A percentile compares a stretch with the other conserved stretches of the same genome.
Conservation (phyloP, 2,888 invertebrate genomes). For the Aleiodes alternator region DNA sequence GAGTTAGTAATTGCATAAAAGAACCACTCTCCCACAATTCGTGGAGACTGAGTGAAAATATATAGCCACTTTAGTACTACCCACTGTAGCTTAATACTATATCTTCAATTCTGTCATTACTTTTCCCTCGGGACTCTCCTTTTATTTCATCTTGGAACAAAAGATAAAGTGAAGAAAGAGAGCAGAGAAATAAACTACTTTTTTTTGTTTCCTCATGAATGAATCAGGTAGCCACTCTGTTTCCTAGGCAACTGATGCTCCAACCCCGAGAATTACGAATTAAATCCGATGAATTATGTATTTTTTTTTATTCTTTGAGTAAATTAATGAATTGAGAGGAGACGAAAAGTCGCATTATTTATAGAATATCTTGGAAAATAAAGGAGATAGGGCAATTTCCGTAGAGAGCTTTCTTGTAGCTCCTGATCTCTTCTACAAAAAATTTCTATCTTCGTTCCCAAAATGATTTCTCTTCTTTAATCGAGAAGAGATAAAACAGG, state of each 20-base stretch:
- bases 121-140: neutral
- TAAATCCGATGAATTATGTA: constrained; percentile 42
- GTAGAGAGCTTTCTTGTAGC: no score
- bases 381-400: no score
- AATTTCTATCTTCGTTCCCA: neutral
- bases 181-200: constrained; percentile 9
- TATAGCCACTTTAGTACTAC: no score
- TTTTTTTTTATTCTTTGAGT: constrained; percentile 3
- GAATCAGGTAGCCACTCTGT: constrained; percentile 23
- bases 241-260: constrained; percentile 34
- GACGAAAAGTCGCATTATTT: no score
- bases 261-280: constrained; percentile 33
- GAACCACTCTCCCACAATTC: neutral
- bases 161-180: constrained; percentile 9
- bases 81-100: no score
- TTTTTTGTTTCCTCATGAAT: constrained; percentile 26
- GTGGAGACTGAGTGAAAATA: neutral
- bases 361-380: no score
- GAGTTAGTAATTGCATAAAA: constrained; percentile 45
- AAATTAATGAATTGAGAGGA: neutral
- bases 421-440: no score
- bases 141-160: neutral
- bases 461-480: no score
- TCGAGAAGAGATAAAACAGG: no score
- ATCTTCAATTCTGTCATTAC: constrained; percentile 13